These are phyloP conservation scores for Drosophila persimilis DNA, from an alignment of 1,140 invertebrate genomes.

Conservation along the genomic window DNA sequence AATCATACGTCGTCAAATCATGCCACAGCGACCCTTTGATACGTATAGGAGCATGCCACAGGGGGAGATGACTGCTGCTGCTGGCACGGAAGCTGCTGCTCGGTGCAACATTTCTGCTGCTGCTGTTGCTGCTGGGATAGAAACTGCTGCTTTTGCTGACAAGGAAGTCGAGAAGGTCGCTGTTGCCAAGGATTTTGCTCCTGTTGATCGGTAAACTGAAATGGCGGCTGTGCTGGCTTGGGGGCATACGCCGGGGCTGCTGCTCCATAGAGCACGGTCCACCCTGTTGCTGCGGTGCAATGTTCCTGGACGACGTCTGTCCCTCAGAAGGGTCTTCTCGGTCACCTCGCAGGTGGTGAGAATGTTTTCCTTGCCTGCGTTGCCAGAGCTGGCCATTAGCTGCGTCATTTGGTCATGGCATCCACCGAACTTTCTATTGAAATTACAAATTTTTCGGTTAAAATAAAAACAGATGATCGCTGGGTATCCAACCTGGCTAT, in stretches of 20 bases:
- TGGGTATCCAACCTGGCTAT: neutral
- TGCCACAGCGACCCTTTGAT: no score
- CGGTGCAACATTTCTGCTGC: no score
- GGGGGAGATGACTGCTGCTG: neutral
- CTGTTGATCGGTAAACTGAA: no score
- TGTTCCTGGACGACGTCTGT: no score
- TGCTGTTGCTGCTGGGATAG: neutral
- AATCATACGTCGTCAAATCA: no score
- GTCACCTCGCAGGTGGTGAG: conserved; percentile 56
- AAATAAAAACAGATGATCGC: conserved; percentile 19
- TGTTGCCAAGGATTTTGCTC: no score
- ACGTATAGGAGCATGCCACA: neutral
- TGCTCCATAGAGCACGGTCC: neutral
- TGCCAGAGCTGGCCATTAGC: no score
- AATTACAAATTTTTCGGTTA: conserved; percentile 66
- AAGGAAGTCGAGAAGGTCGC: no score
- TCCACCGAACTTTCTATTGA: conserved; percentile 37
- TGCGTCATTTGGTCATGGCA: neutral
- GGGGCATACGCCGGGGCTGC: neutral
- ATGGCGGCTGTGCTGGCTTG: no score
- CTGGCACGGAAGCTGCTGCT: neutral
- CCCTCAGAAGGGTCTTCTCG: conserved; percentile 41
- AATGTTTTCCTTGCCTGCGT: conserved; percentile 3
- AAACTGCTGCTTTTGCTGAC: neutral
- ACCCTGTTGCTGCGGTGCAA: neutral